phyloP scores from a whole-genome alignment of 1,140 invertebrate genomes.

The Vanessa tameamea region DNA sequence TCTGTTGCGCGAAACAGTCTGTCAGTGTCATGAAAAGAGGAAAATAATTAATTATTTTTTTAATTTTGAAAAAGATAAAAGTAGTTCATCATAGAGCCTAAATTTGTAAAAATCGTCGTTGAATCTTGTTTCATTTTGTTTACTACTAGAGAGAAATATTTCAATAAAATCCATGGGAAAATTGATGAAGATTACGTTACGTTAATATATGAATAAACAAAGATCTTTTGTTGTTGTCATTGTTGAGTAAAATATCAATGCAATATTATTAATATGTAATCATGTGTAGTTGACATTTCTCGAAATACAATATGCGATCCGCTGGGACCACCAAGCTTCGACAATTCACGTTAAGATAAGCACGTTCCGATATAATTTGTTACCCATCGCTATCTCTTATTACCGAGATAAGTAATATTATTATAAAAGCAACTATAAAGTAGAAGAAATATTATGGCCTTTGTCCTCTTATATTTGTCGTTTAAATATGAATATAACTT shows the following conservation, averaged over 20 bases:
- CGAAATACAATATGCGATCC: conserved; percentile 36
- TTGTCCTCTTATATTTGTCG: conserved; percentile 21
- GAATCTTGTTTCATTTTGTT: too few relatives aligned
- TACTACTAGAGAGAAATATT: too few relatives aligned
- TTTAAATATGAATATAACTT: conserved; percentile 11
- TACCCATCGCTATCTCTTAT: conserved; percentile 47
- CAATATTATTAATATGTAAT: conserved; percentile 19
- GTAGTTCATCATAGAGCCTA: too few relatives aligned
- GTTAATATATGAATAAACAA: not conserved
- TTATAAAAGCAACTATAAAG: conserved; percentile 45
- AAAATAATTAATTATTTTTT: too few relatives aligned
- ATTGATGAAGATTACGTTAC: not conserved
- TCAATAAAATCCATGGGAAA: not conserved
- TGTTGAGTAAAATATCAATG: conserved; percentile 3
- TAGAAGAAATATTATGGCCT: conserved; percentile 38
- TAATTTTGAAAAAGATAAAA: too few relatives aligned
- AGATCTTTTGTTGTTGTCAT: not conserved
- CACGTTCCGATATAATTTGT: conserved; percentile 43
- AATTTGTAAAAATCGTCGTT: too few relatives aligned
- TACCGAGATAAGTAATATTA: conserved; percentile 49
- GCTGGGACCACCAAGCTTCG: conserved; percentile 34
- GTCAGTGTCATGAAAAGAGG: too few relatives aligned
- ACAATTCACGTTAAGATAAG: conserved; percentile 42
- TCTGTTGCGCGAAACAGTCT: too few relatives aligned
- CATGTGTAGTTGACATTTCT: conserved; percentile 16